These are phyloP conservation scores for Trichomalopsis sarcophagae DNA, from an alignment of 1,140 invertebrate species.

Conservation along the genomic window DNA sequence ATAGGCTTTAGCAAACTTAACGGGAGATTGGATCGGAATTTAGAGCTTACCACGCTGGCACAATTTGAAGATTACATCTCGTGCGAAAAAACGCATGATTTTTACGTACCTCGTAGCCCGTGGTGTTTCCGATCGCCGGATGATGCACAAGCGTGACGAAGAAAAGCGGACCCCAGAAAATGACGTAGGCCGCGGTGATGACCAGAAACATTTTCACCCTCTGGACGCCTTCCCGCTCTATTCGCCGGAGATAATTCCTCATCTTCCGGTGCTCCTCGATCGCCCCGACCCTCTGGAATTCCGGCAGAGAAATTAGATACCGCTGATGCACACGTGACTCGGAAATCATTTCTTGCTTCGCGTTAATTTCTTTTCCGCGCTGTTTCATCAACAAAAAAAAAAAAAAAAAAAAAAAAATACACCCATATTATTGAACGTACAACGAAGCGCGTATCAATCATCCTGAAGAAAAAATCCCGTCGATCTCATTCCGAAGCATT, in stretches of 20 bases:
- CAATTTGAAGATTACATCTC: no score
- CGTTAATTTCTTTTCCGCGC: no score
- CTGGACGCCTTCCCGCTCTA: slow-evolving; percentile 86
- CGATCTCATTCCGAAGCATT: no score
- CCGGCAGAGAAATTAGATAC: background rate
- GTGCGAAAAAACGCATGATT: no score
- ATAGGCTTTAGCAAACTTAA: slow-evolving; percentile 6
- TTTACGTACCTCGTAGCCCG: slow-evolving; percentile 80
- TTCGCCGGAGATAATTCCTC: slow-evolving; percentile 84
- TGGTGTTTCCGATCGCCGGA: slow-evolving; percentile 81
- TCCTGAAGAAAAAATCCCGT: background rate
- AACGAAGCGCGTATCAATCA: background rate
- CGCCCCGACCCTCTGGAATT: slow-evolving; percentile 72
- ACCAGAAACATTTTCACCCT: slow-evolving; percentile 90
- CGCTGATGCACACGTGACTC: no score
- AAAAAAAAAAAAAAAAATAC: no score
- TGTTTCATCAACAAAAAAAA: no score
- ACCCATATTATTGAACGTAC: no score
- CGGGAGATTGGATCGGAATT: background rate
- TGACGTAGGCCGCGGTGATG: slow-evolving; percentile 88
- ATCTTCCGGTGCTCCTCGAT: slow-evolving; percentile 85
- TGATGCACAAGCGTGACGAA: slow-evolving; percentile 87
- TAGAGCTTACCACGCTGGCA: no score
- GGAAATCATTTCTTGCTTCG: background rate
- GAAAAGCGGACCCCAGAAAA: slow-evolving; percentile 93